These are phyloP conservation scores for Sipha maydis DNA, from an alignment of 2,888 invertebrate genomes.

Conservation along the genomic window DNA sequence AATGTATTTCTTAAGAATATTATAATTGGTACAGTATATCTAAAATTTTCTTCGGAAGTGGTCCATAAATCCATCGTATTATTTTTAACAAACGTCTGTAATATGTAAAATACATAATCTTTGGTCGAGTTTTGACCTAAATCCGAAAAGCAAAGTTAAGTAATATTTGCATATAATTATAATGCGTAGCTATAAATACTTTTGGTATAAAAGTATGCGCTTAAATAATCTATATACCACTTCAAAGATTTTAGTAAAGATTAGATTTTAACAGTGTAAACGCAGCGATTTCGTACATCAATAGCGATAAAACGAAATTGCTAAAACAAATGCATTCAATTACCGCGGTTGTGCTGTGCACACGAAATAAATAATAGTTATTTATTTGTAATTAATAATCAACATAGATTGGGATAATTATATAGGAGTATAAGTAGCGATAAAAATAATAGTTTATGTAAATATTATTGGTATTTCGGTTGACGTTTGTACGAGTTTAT, in stretches of 20 bases:
- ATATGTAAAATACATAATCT: neutral
- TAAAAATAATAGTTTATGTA: no score
- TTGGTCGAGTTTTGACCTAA: neutral
- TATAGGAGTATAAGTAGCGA: no score
- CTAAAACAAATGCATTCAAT: no score
- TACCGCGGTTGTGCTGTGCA: no score
- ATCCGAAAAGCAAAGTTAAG: neutral
- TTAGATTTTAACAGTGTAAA: neutral
- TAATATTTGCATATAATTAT: neutral
- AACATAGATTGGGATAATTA: no score
- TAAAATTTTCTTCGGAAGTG: neutral
- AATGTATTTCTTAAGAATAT: neutral
- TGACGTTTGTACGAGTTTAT: no score
- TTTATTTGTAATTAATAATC: no score
- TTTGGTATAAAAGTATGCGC: neutral
- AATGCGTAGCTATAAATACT: neutral
- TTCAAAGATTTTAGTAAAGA: no score
- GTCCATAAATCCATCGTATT: neutral
- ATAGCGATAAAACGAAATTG: neutral
- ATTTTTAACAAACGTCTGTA: neutral
- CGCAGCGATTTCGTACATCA: neutral
- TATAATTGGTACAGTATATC: neutral
- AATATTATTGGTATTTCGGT: no score
- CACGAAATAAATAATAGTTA: no score
- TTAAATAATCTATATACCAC: neutral